Conservation (phyloP, 2,888 invertebrate species). For the Entomobrya proxima region DNA sequence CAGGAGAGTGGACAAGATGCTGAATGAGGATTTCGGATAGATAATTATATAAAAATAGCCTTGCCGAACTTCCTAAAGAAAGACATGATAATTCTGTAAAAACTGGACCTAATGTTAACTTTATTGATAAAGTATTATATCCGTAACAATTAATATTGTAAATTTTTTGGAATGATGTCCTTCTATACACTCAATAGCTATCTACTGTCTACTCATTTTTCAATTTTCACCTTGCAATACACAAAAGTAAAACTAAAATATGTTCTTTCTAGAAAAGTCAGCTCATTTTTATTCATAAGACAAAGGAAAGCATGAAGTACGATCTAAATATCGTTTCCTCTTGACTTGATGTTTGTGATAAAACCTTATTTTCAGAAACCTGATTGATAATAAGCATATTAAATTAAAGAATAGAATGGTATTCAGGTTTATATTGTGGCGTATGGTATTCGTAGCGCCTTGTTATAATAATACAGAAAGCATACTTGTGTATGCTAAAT, state of each 20-base stretch:
- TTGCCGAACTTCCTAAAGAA: constrained; percentile 57
- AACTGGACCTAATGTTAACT: constrained; percentile 13
- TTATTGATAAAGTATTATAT: not conserved
- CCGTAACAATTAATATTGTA: not conserved
- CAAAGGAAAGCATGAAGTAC: not conserved
- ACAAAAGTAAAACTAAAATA: no score
- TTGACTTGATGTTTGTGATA: constrained; percentile 33
- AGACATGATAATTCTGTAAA: constrained; percentile 32
- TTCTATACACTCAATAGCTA: no score
- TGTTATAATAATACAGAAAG: no score
- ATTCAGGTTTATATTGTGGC: no score
- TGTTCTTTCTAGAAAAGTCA: not conserved
- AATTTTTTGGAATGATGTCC: no score
- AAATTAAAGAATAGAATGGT: no score
- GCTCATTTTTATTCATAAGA: not conserved
- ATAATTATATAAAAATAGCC: constrained; percentile 13
- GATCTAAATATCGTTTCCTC: not conserved
- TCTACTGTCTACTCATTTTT: no score
- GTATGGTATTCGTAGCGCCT: no score
- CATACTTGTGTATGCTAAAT: no score
- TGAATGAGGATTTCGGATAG: not conserved
- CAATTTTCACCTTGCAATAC: not conserved
- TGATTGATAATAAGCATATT: not conserved
- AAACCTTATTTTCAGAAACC: not conserved
- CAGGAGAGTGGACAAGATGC: not conserved